Evolutionary conservation across 2,797 vertebrate species (phyloP).

Genomic region (Xyrichtys novacula): DNA sequence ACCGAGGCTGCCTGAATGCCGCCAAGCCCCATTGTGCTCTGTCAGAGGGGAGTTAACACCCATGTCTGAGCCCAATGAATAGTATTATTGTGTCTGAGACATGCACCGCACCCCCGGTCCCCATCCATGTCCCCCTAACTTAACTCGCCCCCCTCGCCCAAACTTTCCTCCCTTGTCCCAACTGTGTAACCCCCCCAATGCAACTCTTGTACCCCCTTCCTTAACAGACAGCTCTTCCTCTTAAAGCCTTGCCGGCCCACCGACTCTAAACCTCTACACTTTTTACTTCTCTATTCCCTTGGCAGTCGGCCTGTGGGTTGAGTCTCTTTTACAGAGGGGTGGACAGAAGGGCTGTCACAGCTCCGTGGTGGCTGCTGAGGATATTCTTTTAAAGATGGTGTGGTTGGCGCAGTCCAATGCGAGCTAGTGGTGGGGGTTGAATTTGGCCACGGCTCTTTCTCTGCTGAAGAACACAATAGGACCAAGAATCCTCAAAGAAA

Average conservation of each 20-base stretch:
- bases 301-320: slow-evolving; percentile 65
- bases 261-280: slow-evolving; percentile 62
- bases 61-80: slow-evolving; percentile 89
- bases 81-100: slow-evolving; percentile 93
- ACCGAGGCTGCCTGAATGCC: slow-evolving; percentile 85
- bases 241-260: slow-evolving; percentile 73
- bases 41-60: slow-evolving; percentile 90
- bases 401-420: slow-evolving; percentile 36
- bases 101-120: slow-evolving; percentile 79
- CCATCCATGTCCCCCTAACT: slow-evolving; percentile 75
- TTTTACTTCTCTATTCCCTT: slow-evolving; percentile 79
- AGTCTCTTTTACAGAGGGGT: slow-evolving; percentile 57
- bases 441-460: slow-evolving; percentile 75
- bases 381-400: slow-evolving; percentile 48
- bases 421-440: slow-evolving; percentile 61
- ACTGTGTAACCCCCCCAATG: slow-evolving; percentile 58
- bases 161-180: slow-evolving; percentile 76
- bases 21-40: slow-evolving; percentile 89
- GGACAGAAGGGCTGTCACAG: slow-evolving; percentile 60
- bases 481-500: slow-evolving; percentile 81
- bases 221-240: slow-evolving; percentile 75
- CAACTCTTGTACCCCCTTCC: slow-evolving; percentile 50
- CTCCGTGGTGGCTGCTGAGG: slow-evolving; percentile 45
- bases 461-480: slow-evolving; percentile 76
- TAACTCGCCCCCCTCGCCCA: slow-evolving; percentile 67